phyloP scores from a whole-genome alignment of 2,797 vertebrate genomes.

The Gadopsis marmoratus region DNA sequence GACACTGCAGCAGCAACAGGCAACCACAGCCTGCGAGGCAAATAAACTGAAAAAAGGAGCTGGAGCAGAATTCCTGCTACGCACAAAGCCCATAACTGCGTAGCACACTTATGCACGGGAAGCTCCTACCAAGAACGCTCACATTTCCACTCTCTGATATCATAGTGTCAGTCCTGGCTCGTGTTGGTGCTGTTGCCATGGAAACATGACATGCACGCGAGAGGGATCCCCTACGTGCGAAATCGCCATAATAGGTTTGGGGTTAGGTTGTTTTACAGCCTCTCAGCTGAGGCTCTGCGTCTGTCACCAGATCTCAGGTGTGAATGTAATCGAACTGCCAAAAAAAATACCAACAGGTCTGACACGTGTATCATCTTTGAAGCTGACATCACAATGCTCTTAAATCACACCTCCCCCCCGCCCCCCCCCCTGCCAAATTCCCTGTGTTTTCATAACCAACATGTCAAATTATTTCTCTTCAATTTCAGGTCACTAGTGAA shows the following conservation, averaged over 20 bases:
- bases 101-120: constrained; percentile 18
- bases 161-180: constrained; percentile 25
- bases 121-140: constrained; percentile 24
- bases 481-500: constrained; percentile 18
- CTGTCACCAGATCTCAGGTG: constrained; percentile 11
- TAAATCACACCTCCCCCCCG: neutral
- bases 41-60: constrained; percentile 13
- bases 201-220: constrained; percentile 56
- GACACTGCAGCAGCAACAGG: constrained; percentile 56
- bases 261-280: constrained; percentile 16
- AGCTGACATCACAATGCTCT: neutral
- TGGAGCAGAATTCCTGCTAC: constrained; percentile 12
- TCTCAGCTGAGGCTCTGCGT: constrained; percentile 20
- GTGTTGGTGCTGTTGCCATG: constrained; percentile 75
- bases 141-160: constrained; percentile 28
- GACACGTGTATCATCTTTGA: neutral
- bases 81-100: neutral
- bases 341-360: neutral
- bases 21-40: constrained; percentile 2
- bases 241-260: constrained; percentile 35
- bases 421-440: neutral
- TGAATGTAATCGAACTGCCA: neutral
- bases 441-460: neutral
- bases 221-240: constrained; percentile 23
- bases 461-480: neutral